Evolutionary conservation across 2,888 invertebrate species (phyloP).

Genomic region (Neoitamus cyanurus): DNA sequence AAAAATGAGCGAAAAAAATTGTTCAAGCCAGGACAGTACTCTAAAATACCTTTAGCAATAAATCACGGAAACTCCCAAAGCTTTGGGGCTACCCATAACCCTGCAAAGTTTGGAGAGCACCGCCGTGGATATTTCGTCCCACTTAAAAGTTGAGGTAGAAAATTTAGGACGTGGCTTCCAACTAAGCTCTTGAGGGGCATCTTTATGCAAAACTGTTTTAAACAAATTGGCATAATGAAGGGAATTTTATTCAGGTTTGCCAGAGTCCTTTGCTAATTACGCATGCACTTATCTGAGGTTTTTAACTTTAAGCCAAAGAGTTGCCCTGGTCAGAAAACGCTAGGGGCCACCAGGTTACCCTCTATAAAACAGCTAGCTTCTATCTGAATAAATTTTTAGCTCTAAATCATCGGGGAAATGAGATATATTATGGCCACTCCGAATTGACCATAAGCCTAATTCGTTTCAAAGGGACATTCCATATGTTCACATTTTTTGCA

Average conservation of each 20-base stretch:
- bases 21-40: not conserved
- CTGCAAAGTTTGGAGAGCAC: conserved; percentile 6
- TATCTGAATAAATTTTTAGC: not conserved
- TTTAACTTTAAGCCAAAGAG: conserved; percentile 1
- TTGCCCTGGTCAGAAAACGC: not conserved
- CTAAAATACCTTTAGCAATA: conserved; percentile 18
- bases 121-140: conserved; percentile 3
- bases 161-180: not conserved
- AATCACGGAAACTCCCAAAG: conserved; percentile 4
- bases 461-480: not conserved
- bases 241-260: conserved; percentile 2
- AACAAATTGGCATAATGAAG: conserved; percentile 21
- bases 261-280: conserved; percentile 6
- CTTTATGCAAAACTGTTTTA: not conserved
- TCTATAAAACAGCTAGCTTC: not conserved
- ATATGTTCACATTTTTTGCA: no score
- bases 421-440: not conserved
- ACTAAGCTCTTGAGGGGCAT: conserved; percentile 7
- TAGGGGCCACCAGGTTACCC: not conserved
- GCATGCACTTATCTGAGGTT: conserved; percentile 7
- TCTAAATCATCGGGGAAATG: not conserved
- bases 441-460: not conserved
- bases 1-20: not conserved
- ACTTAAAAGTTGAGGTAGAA: conserved; percentile 7
- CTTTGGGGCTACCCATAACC: not conserved